Evolutionary conservation across 2,113 vertebrate species (phyloP).

Genomic region (Chitala chitala): DNA sequence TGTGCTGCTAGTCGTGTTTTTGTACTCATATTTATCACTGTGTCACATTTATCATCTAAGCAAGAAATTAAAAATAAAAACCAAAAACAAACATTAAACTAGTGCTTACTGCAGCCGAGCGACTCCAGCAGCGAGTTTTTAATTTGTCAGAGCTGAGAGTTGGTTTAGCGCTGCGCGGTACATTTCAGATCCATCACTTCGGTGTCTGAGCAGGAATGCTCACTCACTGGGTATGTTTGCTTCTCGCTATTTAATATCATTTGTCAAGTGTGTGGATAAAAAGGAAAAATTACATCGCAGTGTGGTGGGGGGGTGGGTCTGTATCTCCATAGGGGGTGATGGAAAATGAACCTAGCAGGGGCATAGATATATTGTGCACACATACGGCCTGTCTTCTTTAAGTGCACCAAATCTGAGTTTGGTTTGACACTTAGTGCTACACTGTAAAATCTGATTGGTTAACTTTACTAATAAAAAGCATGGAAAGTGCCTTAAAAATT

Average conservation of each 20-base stretch:
- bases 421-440: too few species aligned
- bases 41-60: constrained; percentile 17
- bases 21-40: constrained; percentile 4
- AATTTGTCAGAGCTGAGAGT: constrained; percentile 54
- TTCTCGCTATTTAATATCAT: constrained; percentile 22
- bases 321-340: constrained; percentile 3
- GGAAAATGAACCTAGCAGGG: too few species aligned
- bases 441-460: too few species aligned
- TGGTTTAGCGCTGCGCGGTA: constrained; percentile 39
- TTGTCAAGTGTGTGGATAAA: constrained; percentile 16
- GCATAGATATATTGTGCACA: too few species aligned
- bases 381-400: too few species aligned
- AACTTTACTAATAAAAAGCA: too few species aligned
- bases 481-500: too few species aligned
- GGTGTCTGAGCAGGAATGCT: constrained; percentile 40
- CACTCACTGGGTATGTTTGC: constrained; percentile 49
- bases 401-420: too few species aligned
- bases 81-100: constrained; percentile 13
- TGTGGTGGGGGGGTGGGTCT: too few species aligned
- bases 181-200: constrained; percentile 50
- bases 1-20: not conserved
- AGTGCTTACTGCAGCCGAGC: not conserved
- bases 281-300: not conserved
- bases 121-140: constrained; percentile 11
- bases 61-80: not conserved